Base-by-base conservation (phyloP, 2,888 invertebrate species). In the Empis livida region DNA sequence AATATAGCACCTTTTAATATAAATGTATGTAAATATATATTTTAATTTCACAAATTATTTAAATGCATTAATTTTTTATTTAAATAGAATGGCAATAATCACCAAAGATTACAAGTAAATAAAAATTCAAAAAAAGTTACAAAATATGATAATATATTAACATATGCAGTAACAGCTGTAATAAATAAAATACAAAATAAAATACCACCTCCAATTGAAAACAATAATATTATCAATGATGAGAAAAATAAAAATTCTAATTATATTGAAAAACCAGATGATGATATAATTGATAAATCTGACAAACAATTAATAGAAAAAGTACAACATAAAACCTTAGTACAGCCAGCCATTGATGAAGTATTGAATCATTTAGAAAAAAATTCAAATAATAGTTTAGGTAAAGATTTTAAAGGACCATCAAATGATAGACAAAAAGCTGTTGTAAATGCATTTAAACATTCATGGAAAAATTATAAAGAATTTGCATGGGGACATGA, bases 401-500 rank as follows among this genome's bases (percentile, higher is more conserved):
- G 60, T 2, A 49, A 48, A 43, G 62, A 64, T 47, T 65, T 74
- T 61, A 56, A 65, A 75, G 90, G 89, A 14, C 85, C 90, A 2
- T 76, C 79, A 50, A 95, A 88, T 62, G 77, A 77, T 10, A 75
- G 85, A 13, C 96, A 97, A 66, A 71, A 72, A 54, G 90, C 90
- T 3, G 86, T 99, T 10, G 84, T 92, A 0, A 78, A 79, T 23
- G 93, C 94, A 5, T 92, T 97, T 62, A 79, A 79, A 60, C 93
- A 95, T 69, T 93, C 95, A 0, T 97, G 96, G 96, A 76, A 75
- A 46, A 95, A 91, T 0, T 99, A 99, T 67, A 90, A 85, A 63
- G 78, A 82, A 49, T 87, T 82, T 69, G 96, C 97, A 0, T 99
- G 97, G 97, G 97, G 97, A 2, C 88, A 92, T 59, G 99, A 99